Evolutionary conservation across 2,797 vertebrate species (phyloP), one percentile per base, ranked within the genome.

Genomic region (Heteromormyrus szaboi): DNA sequence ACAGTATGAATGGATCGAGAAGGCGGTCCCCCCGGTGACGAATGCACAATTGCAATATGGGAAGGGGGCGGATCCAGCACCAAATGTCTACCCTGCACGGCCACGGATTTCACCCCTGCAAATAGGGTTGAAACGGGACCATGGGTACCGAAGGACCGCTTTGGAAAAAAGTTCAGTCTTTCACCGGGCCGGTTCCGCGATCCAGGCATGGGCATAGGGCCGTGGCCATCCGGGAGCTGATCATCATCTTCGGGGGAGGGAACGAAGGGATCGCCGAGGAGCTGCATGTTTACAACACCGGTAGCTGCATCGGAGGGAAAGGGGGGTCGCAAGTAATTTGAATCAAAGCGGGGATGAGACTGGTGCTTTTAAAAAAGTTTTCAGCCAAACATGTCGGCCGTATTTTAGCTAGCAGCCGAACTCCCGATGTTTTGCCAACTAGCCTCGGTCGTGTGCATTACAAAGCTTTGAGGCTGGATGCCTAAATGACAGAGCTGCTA

Each of bases 201-300:
- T 96, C 98, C 90, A 96, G 98, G 89, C 98, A 99, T 89, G 98
- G 98, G 89, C 98, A 99, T 94, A 96, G 98, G n/a, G 98, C 98
- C 0, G 97, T 96, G 62, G 96, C 96, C 0, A 97, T 99, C 84
- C 96, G 97, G 87, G 98, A 99, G 92, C 93, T 99, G 76, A 94
- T 99, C 51, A 94, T 99, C 41, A 97, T 99, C 89, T 99, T 99
- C 89, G 98, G 98, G 0, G 98, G 98, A n/a, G 98, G 98, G 89
- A 99, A 99, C 92, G 98, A 99, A 89, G 98, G 98, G 51, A 99
- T 99, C 91, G 96, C 97, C 14, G 97, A 98, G 90, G 96, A 98
- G 93, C 96, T 99, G 88, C 98, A 99, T 92, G 98, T 99, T 91
- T 99, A 98, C 93, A 99, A 98, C 94, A 98, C 98, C 0, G 97